Evolutionary conservation across 2,797 vertebrate species (phyloP), one percentile per base, ranked within the genome.

Genomic region (Rhinichthys osculus): DNA sequence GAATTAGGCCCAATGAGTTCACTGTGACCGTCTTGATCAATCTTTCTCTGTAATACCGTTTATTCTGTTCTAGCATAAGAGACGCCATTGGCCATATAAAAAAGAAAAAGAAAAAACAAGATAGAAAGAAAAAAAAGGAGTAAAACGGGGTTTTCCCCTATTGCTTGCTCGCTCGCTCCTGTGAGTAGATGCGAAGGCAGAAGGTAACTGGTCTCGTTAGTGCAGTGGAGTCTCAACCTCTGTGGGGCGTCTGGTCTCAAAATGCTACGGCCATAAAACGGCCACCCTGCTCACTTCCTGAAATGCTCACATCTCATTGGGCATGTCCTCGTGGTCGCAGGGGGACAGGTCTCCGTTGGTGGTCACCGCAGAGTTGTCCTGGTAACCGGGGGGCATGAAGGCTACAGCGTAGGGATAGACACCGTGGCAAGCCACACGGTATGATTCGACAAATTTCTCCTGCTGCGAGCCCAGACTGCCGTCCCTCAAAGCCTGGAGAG

Each of bases 311-410:
- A 98, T 98, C 93, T 99, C 98, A 89, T 98, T 97, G 87, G 95
- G 94, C 94, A 97, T 95, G 93, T 99, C 97, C 91, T 98, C 97
- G 40, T 96, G 95, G 95, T 99, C 97, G 87, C 94, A 94, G 14
- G 96, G 96, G 84, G 96, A 97, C 93, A 97, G 95, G 94, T 98
- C 97, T 90, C 97, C 97, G 38, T 99, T 99, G 91, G 97, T 95
- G 92, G 96, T 97, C 94, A 97, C 94, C 92, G 96, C 95, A 93
- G 95, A 94, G 94, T 98, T 97, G 94, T 98, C 97, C 92, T 98
- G 97, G 93, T 97, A 97, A 88, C 96, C 97, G 62, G 97, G 97
- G 64, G 97, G 97, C 97, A 98, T 97, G 94, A 99, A 98, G 92
- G 97, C 96, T 94, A 98, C 94, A 93, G 97, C 95, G 85, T 97